Conservation (phyloP, 2,888 invertebrate species). For the Chrysolina oricalcia region DNA sequence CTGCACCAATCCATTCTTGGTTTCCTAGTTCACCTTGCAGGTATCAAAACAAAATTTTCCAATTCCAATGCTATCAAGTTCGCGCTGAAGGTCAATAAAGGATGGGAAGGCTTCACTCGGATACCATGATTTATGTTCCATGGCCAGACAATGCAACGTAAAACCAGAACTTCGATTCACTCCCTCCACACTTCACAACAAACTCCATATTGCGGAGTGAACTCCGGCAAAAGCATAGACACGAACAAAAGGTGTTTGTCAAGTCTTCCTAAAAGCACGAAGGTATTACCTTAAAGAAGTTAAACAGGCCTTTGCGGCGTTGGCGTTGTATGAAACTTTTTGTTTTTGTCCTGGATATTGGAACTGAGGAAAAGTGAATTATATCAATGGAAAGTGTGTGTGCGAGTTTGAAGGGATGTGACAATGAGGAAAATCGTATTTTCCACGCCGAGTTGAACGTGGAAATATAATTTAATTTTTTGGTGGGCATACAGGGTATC, state of each 20-base stretch:
- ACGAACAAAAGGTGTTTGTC: slow-evolving; percentile 6
- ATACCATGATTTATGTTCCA: too few species aligned
- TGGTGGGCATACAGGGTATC: too few species aligned
- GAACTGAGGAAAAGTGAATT: slow-evolving; percentile 1
- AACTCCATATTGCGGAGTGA: background rate
- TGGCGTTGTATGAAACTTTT: background rate
- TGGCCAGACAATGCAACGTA: background rate
- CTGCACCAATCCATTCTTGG: too few species aligned
- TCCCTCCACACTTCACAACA: background rate
- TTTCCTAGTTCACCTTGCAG: too few species aligned
- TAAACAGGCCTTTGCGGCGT: background rate
- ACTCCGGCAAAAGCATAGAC: background rate
- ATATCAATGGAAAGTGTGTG: background rate
- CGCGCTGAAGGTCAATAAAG: too few species aligned
- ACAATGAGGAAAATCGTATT: background rate
- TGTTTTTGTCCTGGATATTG: background rate
- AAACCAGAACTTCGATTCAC: background rate
- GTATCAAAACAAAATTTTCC: too few species aligned
- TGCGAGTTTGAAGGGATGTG: background rate
- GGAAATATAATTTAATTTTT: too few species aligned
- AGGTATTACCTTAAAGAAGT: slow-evolving; percentile 13
- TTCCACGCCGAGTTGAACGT: background rate
- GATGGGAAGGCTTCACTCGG: too few species aligned
- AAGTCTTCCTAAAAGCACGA: background rate
- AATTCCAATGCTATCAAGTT: too few species aligned